Evolutionary conservation across 2,797 vertebrate genomes (phyloP).

Genomic region (Oceanodroma leucorhoa): DNA sequence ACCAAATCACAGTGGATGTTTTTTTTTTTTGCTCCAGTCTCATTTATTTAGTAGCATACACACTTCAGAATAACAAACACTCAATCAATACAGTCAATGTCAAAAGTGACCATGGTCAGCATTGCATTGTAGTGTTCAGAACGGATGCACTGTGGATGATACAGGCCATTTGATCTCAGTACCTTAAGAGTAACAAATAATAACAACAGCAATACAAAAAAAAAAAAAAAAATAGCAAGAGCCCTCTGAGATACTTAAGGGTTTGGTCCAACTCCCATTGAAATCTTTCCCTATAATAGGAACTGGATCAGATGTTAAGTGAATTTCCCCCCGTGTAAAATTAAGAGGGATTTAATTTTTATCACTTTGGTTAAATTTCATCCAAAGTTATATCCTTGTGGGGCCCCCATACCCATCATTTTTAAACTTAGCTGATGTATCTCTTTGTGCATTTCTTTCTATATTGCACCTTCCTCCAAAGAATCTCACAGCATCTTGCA

Average conservation of each 20-base stretch:
- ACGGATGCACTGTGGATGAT: conserved; percentile 51
- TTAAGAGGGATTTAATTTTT: background rate
- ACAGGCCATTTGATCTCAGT: conserved; percentile 44
- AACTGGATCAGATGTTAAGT: background rate
- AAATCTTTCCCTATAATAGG: background rate
- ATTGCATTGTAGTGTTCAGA: conserved; percentile 73
- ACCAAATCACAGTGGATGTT: background rate
- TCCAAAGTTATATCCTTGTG: background rate
- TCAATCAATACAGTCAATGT: conserved; percentile 67
- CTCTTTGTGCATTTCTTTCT: background rate
- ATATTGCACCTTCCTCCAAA: conserved; percentile 40
- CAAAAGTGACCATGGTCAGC: conserved; percentile 51
- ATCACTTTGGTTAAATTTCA: background rate
- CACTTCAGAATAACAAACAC: conserved; percentile 61
- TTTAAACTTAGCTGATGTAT: background rate
- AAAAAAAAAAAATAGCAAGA: conserved; percentile 7
- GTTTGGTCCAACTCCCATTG: conserved; percentile 32
- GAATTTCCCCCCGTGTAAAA: background rate
- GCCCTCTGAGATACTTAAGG: conserved; percentile 22
- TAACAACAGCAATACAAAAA: conserved; percentile 26
- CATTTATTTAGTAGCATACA: conserved; percentile 69
- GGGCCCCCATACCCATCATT: background rate
- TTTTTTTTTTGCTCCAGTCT: conserved; percentile 43
- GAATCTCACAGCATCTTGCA: conserved; percentile 30
- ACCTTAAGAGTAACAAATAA: conserved; percentile 51